A percentile compares a stretch with the other conserved stretches of the same genome.
phyloP scores from a whole-genome alignment of 2,797 vertebrate genomes.

The Coccyzus lansbergi region DNA sequence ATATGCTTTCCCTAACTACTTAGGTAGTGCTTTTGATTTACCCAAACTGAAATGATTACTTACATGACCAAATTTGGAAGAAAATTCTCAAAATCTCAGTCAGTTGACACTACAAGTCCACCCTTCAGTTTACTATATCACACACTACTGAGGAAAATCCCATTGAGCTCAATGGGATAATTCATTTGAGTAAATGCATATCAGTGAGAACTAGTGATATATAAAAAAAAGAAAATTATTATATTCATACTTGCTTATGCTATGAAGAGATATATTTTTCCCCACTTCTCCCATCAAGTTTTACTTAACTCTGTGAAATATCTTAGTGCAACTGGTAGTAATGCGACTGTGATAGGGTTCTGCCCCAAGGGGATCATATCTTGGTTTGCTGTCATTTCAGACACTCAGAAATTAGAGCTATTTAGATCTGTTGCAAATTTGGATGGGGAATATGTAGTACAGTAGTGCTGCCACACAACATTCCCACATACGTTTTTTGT shows the following conservation, averaged over 20 bases:
- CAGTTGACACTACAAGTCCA: neutral
- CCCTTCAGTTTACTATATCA: neutral
- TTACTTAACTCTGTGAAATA: slow-evolving; percentile 10
- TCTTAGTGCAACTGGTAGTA: neutral
- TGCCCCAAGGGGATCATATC: neutral
- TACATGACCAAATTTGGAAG: neutral
- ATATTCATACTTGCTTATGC: neutral
- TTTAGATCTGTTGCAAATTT: slow-evolving; percentile 28
- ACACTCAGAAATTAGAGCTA: neutral
- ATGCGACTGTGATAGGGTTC: neutral
- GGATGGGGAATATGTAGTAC: slow-evolving; percentile 18
- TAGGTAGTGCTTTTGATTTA: neutral
- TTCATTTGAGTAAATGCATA: neutral
- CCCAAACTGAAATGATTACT: neutral
- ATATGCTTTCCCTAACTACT: neutral
- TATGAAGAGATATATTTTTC: neutral
- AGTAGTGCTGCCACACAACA: slow-evolving; percentile 48
- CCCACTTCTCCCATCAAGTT: neutral
- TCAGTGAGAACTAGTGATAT: neutral
- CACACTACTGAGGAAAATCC: neutral
- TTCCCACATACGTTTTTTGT: slow-evolving; percentile 52
- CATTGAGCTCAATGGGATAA: neutral
- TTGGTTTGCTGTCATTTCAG: neutral
- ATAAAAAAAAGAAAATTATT: neutral
- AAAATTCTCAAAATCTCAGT: neutral